Conservation (phyloP, 2,113 vertebrate species). For the Typhlomys cinereus region DNA sequence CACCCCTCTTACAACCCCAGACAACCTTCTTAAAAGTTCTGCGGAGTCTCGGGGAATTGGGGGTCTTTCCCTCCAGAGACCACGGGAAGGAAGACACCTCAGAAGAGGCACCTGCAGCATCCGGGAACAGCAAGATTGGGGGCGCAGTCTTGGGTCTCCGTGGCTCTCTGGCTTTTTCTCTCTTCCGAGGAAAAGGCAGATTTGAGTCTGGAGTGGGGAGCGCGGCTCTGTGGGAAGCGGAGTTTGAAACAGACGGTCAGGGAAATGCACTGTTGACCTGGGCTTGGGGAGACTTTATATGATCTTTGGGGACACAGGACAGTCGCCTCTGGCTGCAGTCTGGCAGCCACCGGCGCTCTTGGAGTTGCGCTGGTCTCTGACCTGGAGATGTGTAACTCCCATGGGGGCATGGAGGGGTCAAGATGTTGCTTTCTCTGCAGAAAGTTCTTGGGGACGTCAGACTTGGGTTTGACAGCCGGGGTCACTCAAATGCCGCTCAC, state of each 20-base stretch:
- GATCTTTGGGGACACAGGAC: not conserved
- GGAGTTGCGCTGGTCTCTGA: fast-evolving
- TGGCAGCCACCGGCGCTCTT: no score
- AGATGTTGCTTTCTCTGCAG: not conserved
- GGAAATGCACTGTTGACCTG: fast-evolving
- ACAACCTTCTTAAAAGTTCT: not conserved
- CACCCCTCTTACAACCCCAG: no score
- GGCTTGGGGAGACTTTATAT: not conserved
- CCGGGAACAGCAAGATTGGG: not conserved
- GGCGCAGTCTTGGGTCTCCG: not conserved
- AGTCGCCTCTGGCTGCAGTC: not conserved
- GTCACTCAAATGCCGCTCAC: not conserved
- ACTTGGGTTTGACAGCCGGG: not conserved
- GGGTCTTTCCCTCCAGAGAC: not conserved
- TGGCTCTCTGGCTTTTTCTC: not conserved
- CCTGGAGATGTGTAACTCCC: not conserved
- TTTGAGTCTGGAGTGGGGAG: not conserved
- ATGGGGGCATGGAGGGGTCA: not conserved
- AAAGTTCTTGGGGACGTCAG: not conserved
- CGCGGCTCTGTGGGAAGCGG: fast-evolving
- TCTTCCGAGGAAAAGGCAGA: not conserved
- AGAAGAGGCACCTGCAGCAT: not conserved
- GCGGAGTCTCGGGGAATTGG: not conserved
- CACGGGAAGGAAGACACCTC: no score
- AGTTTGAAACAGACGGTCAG: not conserved